These are phyloP conservation scores for Chamaetylas fuelleborni DNA, from an alignment of 2,113 vertebrate species.

Conservation along the genomic window DNA sequence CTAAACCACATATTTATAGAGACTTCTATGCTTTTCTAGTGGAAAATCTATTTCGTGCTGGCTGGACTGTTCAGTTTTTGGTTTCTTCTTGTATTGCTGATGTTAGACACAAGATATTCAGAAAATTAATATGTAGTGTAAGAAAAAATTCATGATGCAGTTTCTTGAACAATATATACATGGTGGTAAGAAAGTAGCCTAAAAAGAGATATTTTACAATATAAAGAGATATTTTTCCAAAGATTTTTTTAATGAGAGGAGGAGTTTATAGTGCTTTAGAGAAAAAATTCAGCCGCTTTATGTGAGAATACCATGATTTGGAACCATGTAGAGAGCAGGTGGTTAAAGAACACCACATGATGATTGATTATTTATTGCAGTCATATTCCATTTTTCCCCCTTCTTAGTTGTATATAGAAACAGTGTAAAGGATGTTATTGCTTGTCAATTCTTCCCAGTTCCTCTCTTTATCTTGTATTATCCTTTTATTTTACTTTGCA, in stretches of 20 bases:
- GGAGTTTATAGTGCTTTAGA: not conserved
- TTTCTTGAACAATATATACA: not conserved
- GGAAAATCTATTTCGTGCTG: not conserved
- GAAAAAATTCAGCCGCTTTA: not conserved
- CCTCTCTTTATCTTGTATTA: not conserved
- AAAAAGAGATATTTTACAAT: not conserved
- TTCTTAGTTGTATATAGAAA: not conserved
- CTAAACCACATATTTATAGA: not conserved
- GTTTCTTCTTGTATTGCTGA: not conserved
- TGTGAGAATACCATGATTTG: not conserved
- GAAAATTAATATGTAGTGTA: not conserved
- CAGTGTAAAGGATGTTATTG: not conserved
- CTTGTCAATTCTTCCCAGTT: not conserved
- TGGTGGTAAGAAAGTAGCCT: not conserved
- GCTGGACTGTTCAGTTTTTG: not conserved
- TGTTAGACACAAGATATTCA: not conserved
- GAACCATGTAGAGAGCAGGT: not conserved
- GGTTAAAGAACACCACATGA: not conserved
- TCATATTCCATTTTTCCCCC: not conserved
- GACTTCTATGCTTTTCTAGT: not conserved
- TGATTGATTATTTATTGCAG: not conserved
- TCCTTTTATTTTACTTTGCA: slow-evolving; percentile 11
- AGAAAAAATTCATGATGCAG: not conserved
- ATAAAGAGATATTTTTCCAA: not conserved
- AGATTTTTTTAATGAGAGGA: not conserved